Base-by-base conservation (phyloP, 2,113 vertebrate species). In the Semicossyphus pulcher region DNA sequence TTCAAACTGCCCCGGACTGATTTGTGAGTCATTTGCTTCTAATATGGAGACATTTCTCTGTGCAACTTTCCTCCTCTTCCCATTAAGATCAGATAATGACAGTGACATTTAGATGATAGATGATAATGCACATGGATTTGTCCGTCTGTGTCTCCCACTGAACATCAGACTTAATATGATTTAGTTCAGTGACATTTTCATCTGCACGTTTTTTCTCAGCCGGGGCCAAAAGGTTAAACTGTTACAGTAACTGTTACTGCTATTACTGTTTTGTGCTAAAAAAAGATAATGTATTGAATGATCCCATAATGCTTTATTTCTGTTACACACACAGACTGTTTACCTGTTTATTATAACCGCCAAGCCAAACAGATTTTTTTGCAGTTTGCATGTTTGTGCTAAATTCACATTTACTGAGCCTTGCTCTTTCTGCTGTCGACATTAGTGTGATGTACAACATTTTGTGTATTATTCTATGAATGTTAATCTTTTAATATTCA, bases 91-190 rank as follows among this genome's bases (percentile, higher is more conserved):
- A 37, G 8, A 63, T 45, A 63, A 45, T 54, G 49, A 20, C 20
- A 41, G 45, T 52, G 47, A 36, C 21, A 53, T 53, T 72, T 63
- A 16, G 26, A 63, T n/a, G n/a, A 63, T 11, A 54, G 8, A 72
- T 44, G 20, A 23, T 25, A 28, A 44, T 53, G 23, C 12, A 12
- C 18, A 26, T 36, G 4, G 8, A n/a, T 26, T 20, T n/a, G n/a
- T 21, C 6, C 32, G 15, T 23, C 26, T 26, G 0, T 31, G 10
- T 39, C n/a, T 72, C 21, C 28, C 15, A 34, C 15, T 15, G 10
- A 26, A 23, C 15, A 42, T 26, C 5, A 3, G 0, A 23, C 34
- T n/a, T 29, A 41, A 51, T 14, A 12, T 4, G 28, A 61, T 52
- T 41, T 42, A 12, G 20, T n/a, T 60, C 7, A 15, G 5, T 26